A percentile compares a stretch with the other conserved stretches of the same genome.
Evolutionary conservation across 2,888 invertebrate species (phyloP).

Genomic region (Cyclophora albipunctata): DNA sequence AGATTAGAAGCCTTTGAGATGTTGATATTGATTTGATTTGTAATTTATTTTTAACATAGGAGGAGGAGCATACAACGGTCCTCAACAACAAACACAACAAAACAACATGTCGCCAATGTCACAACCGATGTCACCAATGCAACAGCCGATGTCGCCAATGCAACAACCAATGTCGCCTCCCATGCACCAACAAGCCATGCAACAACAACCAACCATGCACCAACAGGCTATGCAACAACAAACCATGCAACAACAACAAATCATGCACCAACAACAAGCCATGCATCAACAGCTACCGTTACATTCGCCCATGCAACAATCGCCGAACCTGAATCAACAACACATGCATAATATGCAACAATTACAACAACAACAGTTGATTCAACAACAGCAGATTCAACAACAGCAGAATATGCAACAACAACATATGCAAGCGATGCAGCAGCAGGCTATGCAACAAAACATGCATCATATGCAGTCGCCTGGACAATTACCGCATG

Average conservation of each 20-base stretch:
- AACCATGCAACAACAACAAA: slow-evolving; percentile 21
- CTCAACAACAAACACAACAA: slow-evolving; percentile 18
- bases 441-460: slow-evolving; percentile 6
- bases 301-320: slow-evolving; percentile 16
- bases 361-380: slow-evolving; percentile 7
- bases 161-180: slow-evolving; percentile 11
- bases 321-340: slow-evolving; percentile 11
- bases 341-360: slow-evolving; percentile 8
- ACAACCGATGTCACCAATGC: slow-evolving; percentile 11
- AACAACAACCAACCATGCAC: slow-evolving; percentile 11
- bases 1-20: too few species aligned
- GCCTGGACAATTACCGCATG: slow-evolving; percentile 21
- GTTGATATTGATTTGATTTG: background rate
- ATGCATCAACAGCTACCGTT: slow-evolving; percentile 13
- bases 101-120: slow-evolving; percentile 17
- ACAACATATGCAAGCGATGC: slow-evolving; percentile 8
- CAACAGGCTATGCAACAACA: slow-evolving; percentile 1
- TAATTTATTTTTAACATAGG: background rate
- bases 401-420: slow-evolving; percentile 25
- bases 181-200: slow-evolving; percentile 1
- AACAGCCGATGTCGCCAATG: slow-evolving; percentile 13
- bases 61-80: slow-evolving; percentile 6
- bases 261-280: slow-evolving; percentile 26
- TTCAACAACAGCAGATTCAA: slow-evolving; percentile 5
- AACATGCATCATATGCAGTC: slow-evolving; percentile 21